A percentile compares a stretch with the other conserved stretches of the same genome.
phyloP scores from a whole-genome alignment of 2,113 vertebrate species.

The Dicentrarchus labrax region DNA sequence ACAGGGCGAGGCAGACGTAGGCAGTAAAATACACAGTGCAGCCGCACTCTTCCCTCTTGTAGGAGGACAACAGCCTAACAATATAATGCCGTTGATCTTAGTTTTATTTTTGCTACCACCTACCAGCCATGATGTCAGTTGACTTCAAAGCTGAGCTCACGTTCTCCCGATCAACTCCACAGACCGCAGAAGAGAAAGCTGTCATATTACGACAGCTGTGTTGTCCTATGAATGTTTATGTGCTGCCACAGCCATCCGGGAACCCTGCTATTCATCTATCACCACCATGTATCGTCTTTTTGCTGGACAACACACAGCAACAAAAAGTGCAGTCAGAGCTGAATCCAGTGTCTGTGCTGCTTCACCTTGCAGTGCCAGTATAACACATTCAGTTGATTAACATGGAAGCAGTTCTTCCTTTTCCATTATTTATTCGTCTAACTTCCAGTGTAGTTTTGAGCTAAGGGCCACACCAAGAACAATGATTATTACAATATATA shows the following conservation, averaged over 20 bases:
- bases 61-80: neutral
- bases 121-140: neutral
- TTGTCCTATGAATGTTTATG: neutral
- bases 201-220: neutral
- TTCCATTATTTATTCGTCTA: neutral
- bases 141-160: neutral
- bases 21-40: neutral
- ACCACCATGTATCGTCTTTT: neutral
- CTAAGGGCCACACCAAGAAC: too few relatives aligned
- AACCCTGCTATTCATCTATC: neutral
- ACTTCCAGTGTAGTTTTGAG: neutral
- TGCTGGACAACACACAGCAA: too few relatives aligned
- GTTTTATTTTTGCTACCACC: constrained; percentile 5
- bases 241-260: neutral
- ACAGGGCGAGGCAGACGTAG: neutral
- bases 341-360: neutral
- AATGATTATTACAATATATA: too few relatives aligned
- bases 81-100: neutral
- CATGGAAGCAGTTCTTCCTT: neutral
- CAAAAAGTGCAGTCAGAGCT: neutral
- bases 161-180: neutral
- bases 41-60: neutral
- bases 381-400: too few relatives aligned
- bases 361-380: neutral
- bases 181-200: neutral